Base-by-base conservation (phyloP, 2,797 vertebrate species). In the Anguilla megastoma region DNA sequence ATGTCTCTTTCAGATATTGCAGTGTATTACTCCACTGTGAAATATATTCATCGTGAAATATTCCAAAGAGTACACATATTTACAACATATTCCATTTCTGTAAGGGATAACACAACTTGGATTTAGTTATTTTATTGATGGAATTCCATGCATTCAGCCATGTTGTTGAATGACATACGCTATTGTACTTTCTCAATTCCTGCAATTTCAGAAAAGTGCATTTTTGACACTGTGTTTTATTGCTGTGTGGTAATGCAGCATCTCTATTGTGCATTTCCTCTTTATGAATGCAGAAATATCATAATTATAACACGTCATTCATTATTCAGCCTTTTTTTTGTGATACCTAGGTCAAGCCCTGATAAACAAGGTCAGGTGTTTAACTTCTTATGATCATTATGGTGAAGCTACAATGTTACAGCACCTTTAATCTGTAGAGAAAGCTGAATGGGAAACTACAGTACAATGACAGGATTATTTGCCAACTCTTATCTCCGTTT, bases 401-500 rank as follows among this genome's bases (percentile, higher is more conserved):
- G 50, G 36, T 6, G 66, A 86, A 12, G 74, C 85, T 58, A 21
- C 36, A 86, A 54, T 74, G 63, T 74, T 74, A 74, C 36, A 30
- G n/a, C n/a, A 2, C 6, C 69, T 74, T 86, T 76, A 54, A 56
- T 86, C 45, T 54, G 69, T 76, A 9, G 60, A 54, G 27, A 86
- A 56, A 79, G 66, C 86, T 86, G 86, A 48, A 27, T 33, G 33
- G 50, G 50, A 60, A 66, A 18, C 58, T 21, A 14, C 58, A n/a
- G 58, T 14, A 86, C 66, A 86, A 76, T 54, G 66, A 79, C 18
- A 14, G 86, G 86, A 86, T 86, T 76, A 86, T 76, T 54, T 79
- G 48, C n/a, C 86, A 76, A 33, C 45, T 21, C 69, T 54, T 79
- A 69, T 74, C 85, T 86, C n/a, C 33, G 56, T 45, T 36, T 41